A percentile compares a stretch with the other conserved stretches of the same genome.
Evolutionary conservation across 2,888 invertebrate genomes (phyloP).

Genomic region (Pristionchus exspectatus): DNA sequence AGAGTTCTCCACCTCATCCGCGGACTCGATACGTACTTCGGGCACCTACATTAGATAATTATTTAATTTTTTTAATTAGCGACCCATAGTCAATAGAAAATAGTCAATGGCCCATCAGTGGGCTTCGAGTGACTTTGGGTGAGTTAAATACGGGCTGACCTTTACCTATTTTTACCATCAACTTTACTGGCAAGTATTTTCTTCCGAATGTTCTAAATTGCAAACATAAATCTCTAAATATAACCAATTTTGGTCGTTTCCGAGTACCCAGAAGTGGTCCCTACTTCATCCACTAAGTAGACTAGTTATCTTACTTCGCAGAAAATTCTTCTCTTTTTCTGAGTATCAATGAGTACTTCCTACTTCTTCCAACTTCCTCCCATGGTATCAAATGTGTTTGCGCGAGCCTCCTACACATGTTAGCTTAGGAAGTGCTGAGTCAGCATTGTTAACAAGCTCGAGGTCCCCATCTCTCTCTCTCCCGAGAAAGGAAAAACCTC

Average conservation of each 20-base stretch:
- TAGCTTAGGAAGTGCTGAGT: slow-evolving; percentile 13
- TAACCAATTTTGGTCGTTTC: no score
- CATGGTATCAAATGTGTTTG: background rate
- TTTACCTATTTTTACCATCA: no score
- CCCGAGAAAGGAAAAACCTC: background rate
- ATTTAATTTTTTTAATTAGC: background rate
- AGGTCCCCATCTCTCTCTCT: background rate
- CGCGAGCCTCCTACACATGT: background rate
- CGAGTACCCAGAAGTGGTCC: background rate
- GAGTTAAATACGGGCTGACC: background rate
- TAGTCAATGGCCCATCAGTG: no score
- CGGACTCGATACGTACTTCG: slow-evolving; percentile 45
- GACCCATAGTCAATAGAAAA: no score
- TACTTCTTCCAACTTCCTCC: background rate
- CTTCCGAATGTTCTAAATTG: no score
- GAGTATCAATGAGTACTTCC: background rate
- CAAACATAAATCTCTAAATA: background rate
- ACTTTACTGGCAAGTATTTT: background rate
- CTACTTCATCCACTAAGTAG: no score
- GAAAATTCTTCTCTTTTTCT: background rate
- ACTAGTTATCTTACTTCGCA: no score
- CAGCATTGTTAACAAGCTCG: slow-evolving; percentile 39
- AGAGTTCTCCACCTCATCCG: slow-evolving; percentile 10
- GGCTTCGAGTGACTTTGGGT: background rate
- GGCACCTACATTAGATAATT: slow-evolving; percentile 27